Conservation (phyloP, 2,113 vertebrate genomes). For the Aptenodytes forsteri region DNA sequence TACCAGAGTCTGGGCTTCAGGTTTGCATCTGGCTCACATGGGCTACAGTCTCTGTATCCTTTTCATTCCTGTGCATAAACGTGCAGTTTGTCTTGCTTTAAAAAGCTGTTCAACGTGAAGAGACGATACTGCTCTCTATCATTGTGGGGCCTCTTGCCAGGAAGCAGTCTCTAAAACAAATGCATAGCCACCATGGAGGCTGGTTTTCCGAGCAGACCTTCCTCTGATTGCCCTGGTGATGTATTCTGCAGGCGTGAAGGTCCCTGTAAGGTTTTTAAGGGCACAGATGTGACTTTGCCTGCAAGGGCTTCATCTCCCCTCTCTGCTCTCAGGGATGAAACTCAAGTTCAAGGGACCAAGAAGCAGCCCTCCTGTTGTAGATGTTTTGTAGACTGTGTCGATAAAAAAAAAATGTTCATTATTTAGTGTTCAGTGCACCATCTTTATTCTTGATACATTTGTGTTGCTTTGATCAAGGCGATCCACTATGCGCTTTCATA, state of each 20-base stretch:
- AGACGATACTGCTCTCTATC: accelerated
- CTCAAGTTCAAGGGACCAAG: neutral
- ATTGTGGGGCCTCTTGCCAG: neutral
- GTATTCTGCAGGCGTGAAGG: neutral
- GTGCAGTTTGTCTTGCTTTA: neutral
- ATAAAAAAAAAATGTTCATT: neutral
- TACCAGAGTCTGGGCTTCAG: neutral
- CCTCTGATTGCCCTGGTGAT: neutral
- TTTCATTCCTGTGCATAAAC: too few species aligned
- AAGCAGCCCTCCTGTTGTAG: neutral
- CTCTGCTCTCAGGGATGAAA: neutral
- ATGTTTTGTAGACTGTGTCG: neutral
- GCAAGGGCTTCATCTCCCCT: accelerated
- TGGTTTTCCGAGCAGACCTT: neutral
- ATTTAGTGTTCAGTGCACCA: neutral
- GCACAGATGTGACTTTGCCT: accelerated
- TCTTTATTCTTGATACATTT: neutral
- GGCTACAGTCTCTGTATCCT: neutral
- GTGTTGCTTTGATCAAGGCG: neutral
- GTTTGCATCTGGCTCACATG: neutral
- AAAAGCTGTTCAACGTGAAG: neutral
- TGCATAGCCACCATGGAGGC: neutral
- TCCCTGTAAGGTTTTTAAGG: neutral
- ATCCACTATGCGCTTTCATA: neutral
- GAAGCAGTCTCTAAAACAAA: neutral